phyloP scores from a whole-genome alignment of 1,140 invertebrate genomes.

The Leguminivora glycinivorella region DNA sequence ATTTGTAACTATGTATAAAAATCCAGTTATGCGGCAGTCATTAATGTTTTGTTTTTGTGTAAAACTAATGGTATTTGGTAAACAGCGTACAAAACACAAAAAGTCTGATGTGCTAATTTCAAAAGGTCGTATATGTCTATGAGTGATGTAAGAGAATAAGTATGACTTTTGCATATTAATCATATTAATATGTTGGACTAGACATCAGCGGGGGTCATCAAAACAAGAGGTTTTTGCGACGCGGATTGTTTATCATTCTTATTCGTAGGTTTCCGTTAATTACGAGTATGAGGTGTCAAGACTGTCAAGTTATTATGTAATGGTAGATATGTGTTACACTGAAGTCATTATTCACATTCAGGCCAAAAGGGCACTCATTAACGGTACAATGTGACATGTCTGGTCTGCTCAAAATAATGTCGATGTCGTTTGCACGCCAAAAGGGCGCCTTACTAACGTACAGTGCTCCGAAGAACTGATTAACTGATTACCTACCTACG shows the following conservation, averaged over 20 bases:
- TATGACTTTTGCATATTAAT: not conserved
- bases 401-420: too few relatives aligned
- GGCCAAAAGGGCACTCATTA: not conserved
- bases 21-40: conserved; percentile 19
- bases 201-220: conserved; percentile 5
- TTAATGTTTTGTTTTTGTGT: conserved; percentile 28
- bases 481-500: too few relatives aligned
- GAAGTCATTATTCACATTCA: not conserved
- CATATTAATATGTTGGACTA: not conserved
- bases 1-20: conserved; percentile 11
- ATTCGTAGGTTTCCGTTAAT: conserved; percentile 25
- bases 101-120: not conserved
- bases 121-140: not conserved
- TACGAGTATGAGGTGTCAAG: not conserved
- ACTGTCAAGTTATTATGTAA: not conserved
- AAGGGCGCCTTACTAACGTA: too few relatives aligned
- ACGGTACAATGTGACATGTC: not conserved
- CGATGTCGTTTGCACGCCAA: too few relatives aligned
- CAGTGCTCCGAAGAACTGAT: too few relatives aligned
- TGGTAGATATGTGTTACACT: not conserved
- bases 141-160: not conserved
- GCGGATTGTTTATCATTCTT: not conserved
- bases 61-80: conserved; percentile 21
- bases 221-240: conserved; percentile 24
- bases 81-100: conserved; percentile 20